These are phyloP conservation scores for Porites australiensis DNA, from an alignment of 64 coral and sea anemone genomes.

Conservation along the genomic window DNA sequence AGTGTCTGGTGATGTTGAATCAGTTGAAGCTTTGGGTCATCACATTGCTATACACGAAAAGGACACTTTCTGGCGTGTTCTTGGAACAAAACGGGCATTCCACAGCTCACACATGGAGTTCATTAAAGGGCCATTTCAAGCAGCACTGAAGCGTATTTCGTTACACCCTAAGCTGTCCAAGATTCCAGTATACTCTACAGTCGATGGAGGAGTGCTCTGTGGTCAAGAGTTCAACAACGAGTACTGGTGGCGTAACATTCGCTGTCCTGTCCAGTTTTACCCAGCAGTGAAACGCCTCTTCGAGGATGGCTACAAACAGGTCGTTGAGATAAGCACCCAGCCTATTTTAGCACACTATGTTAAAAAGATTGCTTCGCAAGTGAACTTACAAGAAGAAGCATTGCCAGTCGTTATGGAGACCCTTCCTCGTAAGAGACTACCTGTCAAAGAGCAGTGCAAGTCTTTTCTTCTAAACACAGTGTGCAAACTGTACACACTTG, in stretches of 20 bases:
- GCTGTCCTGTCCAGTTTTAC: conserved; percentile 69
- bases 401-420: conserved; percentile 51
- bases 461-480: conserved; percentile 67
- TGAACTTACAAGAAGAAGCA: neutral
- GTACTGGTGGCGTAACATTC: conserved; percentile 90
- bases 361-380: conserved; percentile 60
- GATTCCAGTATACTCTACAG: conserved; percentile 68
- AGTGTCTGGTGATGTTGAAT: conserved; percentile 64
- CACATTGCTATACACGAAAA: conserved; percentile 37
- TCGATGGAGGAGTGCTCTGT: conserved; percentile 42
- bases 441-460: conserved; percentile 59
- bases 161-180: conserved; percentile 41
- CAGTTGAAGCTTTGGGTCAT: conserved; percentile 53
- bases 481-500: conserved; percentile 41
- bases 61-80: conserved; percentile 68
- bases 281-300: conserved; percentile 40
- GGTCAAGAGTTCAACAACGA: conserved; percentile 18
- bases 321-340: conserved; percentile 77
- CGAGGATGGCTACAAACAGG: conserved; percentile 49
- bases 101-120: conserved; percentile 80
- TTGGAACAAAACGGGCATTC: conserved; percentile 78
- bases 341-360: conserved; percentile 76
- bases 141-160: neutral
- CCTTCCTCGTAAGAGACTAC: conserved; percentile 50
- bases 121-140: conserved; percentile 51